These are phyloP conservation scores for Apantesis nais DNA, from an alignment of 2,888 invertebrate genomes.

Conservation along the genomic window DNA sequence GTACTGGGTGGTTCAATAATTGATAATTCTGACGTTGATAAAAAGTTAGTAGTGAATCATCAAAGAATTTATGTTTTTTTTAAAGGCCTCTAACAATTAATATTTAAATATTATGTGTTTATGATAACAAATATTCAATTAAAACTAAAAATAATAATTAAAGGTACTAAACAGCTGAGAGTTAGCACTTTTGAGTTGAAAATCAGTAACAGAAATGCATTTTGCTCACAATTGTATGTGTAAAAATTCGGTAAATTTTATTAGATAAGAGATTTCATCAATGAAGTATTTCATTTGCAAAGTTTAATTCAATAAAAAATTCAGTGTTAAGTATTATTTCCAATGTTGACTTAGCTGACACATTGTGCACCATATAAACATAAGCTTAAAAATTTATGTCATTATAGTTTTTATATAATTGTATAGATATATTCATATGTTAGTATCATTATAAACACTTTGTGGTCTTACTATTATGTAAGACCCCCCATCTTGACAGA, in stretches of 20 bases:
- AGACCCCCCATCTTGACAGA: background rate
- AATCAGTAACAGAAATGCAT: background rate
- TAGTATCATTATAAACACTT: background rate
- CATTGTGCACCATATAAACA: background rate
- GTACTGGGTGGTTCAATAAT: constrained; percentile 38
- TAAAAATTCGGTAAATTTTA: background rate
- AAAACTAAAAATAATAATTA: background rate
- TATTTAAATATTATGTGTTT: background rate
- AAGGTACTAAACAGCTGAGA: background rate
- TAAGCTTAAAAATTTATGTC: background rate
- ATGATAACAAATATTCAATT: background rate
- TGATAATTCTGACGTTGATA: constrained; percentile 6
- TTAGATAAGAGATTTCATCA: background rate
- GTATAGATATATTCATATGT: background rate
- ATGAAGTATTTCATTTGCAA: background rate
- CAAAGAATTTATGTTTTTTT: background rate
- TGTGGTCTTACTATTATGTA: background rate
- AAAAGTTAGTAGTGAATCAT: background rate
- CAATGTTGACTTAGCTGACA: background rate
- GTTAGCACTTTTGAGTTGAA: background rate
- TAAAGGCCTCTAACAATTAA: background rate
- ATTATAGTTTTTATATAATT: background rate
- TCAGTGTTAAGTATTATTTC: background rate
- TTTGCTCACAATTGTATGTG: background rate
- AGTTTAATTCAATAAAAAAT: background rate